Base-by-base conservation (phyloP, 2,113 vertebrate species). In the Phyllostomus hastatus region DNA sequence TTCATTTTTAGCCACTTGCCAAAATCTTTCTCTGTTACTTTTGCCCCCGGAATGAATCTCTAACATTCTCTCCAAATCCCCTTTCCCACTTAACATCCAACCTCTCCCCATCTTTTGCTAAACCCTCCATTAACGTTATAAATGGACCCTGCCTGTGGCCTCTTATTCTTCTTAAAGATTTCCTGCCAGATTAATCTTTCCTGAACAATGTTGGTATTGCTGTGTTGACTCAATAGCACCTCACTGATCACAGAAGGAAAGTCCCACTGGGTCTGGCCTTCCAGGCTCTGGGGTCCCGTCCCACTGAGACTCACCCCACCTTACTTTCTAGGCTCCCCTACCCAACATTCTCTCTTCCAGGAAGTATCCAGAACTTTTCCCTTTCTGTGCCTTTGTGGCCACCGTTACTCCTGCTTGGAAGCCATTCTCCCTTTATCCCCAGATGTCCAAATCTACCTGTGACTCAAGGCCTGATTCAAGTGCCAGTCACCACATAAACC, bases 121-220 rank as follows among this genome's bases (percentile, higher is more conserved):
- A 90, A 16, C 8, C 22, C 22, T 59, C 4, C 0, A 0, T 69
- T 57, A 4, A 2, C 66, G 19, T 41, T 72, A 7, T n/a, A 35
- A 91, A 59, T 5, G 11, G 8, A 10, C 54, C 12, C 6, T 17
- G 26, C 33, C 61, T 43, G 19, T 35, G n/a, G 10, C 38, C 1
- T 35, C 7, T 52, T 66, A 22, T 16, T 50, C n/a, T 24, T 38
- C 16, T 31, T 75, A 57, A 48, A n/a, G 57, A 52, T 50, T 85
- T 87, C 22, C 52, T 79, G 28, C 28, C 35, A 79, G 17, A 59
- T 87, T 79, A 41, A 87, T 91, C 54, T 64, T 95, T 16, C 43
- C 90, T 35, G 57, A 28, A 35, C 61, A 4, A 1, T 28, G 24
- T 54, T 59, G 38, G 4, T 48, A 57, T 82, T 87, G 35, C 70